Evolutionary conservation across 2,797 vertebrate species (phyloP), one percentile per base, ranked within the genome.

Genomic region (Spondyliosoma cantharus): DNA sequence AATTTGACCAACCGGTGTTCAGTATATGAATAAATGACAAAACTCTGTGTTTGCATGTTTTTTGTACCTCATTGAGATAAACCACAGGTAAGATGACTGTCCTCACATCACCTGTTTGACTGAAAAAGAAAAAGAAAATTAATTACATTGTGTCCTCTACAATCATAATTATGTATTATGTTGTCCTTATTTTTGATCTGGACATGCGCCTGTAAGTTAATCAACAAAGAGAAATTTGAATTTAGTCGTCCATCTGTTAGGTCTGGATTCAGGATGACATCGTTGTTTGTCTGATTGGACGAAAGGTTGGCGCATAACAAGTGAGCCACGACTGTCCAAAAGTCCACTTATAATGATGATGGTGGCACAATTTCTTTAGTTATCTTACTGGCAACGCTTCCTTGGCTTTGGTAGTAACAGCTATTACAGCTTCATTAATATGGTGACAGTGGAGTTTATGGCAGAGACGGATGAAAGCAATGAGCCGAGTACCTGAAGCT

Each of bases 21-120:
- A 68, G 25, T 43, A 1, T 16, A 37, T 24, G 22, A 24, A 24
- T 25, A n/a, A 43, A 48, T 19, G 14, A 42, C 5, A 45, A 67
- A 48, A 62, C 4, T 3, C 11, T 45, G 43, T 17, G 2, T 48
- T 9, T 45, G 56, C 42, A 22, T 50, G 60, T 5, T 61, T 45
- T 45, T 45, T 63, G 42, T 95, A 98, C 98, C 97, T 99, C 98
- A 54, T 97, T 99, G 72, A 99, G 72, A 84, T 97, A 95, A 94
- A 97, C 93, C 90, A 99, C 96, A 53, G 98, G 98, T 58, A 97
- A 96, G 74, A 97, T 68, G 78, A 98, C 84, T 0, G 95, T 96
- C 86, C 78, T 93, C 83, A 99, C 93, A 4, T 95, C 93, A 83
- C 95, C 95, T 0, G 97, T 98, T 94, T 97, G 92, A 70, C 95